Conservation (phyloP, 2,113 vertebrate species). For the Gymnogyps californianus region DNA sequence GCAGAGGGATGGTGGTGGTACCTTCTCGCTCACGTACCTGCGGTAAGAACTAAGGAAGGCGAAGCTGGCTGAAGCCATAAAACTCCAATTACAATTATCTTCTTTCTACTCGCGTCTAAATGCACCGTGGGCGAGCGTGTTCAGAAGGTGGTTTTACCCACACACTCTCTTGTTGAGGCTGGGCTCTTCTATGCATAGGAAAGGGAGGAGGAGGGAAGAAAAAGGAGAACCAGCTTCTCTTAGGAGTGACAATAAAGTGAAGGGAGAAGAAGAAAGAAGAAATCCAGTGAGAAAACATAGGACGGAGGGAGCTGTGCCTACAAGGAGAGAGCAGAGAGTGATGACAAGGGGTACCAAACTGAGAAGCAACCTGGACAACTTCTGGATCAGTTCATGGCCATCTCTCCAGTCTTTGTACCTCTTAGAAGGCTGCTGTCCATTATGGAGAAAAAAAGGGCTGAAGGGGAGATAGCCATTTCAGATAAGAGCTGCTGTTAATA, state of each 20-base stretch:
- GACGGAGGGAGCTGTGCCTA: not conserved
- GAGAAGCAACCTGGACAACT: not conserved
- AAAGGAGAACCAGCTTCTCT: not conserved
- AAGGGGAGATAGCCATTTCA: not conserved
- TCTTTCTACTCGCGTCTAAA: not conserved
- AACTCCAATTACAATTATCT: not conserved
- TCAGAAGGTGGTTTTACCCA: not conserved
- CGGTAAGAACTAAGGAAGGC: fast-evolving
- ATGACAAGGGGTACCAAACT: not conserved
- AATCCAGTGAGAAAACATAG: not conserved
- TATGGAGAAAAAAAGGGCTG: not conserved
- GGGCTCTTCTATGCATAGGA: not conserved
- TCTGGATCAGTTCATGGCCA: not conserved
- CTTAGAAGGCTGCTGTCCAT: not conserved
- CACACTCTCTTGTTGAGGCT: not conserved
- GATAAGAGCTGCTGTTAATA: not conserved
- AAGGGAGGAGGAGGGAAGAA: not conserved
- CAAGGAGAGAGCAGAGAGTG: not conserved
- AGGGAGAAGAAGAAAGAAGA: not conserved
- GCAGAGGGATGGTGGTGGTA: fast-evolving
- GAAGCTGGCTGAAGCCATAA: not conserved
- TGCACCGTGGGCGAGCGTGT: fast-evolving
- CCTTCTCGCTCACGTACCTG: not conserved
- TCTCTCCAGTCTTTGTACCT: not conserved
- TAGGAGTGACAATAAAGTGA: not conserved